Evolutionary conservation across 2,113 vertebrate species (phyloP).

Genomic region (Herpetotheres cachinnans): DNA sequence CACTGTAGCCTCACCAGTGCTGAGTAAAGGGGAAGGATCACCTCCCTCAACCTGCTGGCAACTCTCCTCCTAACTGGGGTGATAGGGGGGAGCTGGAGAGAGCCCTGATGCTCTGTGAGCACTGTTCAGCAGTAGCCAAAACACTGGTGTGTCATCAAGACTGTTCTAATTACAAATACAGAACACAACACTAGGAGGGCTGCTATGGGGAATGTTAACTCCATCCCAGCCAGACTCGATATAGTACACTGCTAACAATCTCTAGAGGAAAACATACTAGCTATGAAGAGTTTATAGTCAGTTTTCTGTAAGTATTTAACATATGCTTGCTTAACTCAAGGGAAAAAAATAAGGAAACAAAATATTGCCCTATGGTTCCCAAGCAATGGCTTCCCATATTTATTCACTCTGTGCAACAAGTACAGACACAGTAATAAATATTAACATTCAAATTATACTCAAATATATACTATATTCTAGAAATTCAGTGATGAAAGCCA

Average conservation of each 20-base stretch:
- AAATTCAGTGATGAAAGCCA: not conserved
- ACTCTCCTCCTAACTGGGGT: not conserved
- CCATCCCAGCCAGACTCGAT: not conserved
- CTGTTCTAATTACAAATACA: too few species aligned
- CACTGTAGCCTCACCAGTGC: too few species aligned
- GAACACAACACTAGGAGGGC: too few species aligned
- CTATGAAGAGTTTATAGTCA: not conserved
- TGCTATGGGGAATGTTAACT: not conserved
- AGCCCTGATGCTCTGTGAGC: not conserved
- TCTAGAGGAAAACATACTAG: not conserved
- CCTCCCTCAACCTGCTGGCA: not conserved
- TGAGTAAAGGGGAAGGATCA: not conserved
- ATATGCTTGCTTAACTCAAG: not conserved
- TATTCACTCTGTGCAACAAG: not conserved
- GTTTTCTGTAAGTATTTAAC: not conserved
- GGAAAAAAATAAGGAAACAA: not conserved
- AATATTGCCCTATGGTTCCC: not conserved
- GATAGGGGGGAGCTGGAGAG: too few species aligned
- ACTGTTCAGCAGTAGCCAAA: not conserved
- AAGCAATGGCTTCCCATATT: not conserved
- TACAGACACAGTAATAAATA: not conserved
- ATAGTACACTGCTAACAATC: not conserved
- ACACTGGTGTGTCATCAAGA: too few species aligned
- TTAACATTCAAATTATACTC: not conserved
- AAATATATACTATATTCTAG: too few species aligned